These are phyloP conservation scores for Hippocampus barbouri DNA, from an alignment of 2,113 vertebrate species.

Conservation along the genomic window DNA sequence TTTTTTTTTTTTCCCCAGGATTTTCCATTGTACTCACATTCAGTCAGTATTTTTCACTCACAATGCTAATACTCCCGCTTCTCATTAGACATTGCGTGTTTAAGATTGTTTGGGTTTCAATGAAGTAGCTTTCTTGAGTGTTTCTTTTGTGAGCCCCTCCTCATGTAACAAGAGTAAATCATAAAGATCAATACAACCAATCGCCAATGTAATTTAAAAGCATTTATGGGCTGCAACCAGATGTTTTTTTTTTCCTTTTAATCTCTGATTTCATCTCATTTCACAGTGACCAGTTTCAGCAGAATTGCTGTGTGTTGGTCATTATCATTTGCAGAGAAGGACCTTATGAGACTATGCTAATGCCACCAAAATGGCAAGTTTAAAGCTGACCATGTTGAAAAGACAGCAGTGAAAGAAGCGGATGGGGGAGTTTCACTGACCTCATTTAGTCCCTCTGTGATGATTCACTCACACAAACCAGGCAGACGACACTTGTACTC, in stretches of 20 bases:
- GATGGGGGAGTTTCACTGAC: slow-evolving; percentile 43
- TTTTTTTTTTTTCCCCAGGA: neutral
- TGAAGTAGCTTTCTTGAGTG: neutral
- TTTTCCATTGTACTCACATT: neutral
- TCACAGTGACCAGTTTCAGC: slow-evolving; percentile 21
- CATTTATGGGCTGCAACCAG: slow-evolving; percentile 26
- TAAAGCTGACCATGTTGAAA: slow-evolving; percentile 42
- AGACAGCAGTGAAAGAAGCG: slow-evolving; percentile 30
- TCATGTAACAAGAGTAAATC: slow-evolving; percentile 14
- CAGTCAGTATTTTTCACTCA: neutral
- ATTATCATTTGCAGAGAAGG: slow-evolving; percentile 21
- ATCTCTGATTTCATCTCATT: slow-evolving; percentile 4
- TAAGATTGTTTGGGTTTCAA: neutral
- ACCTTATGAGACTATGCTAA: slow-evolving; percentile 38
- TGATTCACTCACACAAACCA: slow-evolving; percentile 26
- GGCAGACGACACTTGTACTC: slow-evolving; percentile 12
- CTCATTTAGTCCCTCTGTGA: slow-evolving; percentile 44
- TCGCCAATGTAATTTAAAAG: slow-evolving; percentile 15
- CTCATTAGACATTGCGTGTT: neutral
- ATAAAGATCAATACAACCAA: slow-evolving; percentile 1
- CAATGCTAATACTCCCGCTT: neutral
- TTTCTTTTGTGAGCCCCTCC: neutral
- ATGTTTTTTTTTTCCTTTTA: neutral
- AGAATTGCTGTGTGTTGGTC: slow-evolving; percentile 36
- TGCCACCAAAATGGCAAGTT: slow-evolving; percentile 42